A percentile compares a stretch with the other conserved stretches of the same genome.
Conservation (phyloP, 2,888 invertebrate genomes). For the Acronicta psi region DNA sequence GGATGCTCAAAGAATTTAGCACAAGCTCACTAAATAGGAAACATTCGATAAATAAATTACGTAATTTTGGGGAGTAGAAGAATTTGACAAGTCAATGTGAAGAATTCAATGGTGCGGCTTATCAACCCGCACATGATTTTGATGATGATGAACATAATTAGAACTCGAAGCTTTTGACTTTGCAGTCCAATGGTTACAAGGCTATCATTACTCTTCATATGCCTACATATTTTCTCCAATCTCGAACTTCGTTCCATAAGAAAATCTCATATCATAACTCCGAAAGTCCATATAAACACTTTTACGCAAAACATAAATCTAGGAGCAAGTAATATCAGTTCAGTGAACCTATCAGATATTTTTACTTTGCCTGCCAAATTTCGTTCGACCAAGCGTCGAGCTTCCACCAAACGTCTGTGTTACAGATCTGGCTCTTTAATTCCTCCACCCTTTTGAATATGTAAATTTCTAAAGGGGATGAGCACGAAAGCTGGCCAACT, state of each 20-base stretch:
- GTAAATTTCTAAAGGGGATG: slow-evolving; percentile 65
- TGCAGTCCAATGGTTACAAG: too few species aligned
- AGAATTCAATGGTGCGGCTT: too few species aligned
- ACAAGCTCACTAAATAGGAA: too few species aligned
- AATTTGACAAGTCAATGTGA: too few species aligned
- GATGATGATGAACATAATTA: too few species aligned
- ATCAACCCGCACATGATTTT: too few species aligned
- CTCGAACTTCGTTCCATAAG: neutral
- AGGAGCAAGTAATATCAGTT: slow-evolving; percentile 4
- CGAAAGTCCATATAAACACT: neutral
- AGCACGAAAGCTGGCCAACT: slow-evolving; percentile 48
- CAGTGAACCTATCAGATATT: slow-evolving; percentile 26
- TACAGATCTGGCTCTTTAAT: slow-evolving; percentile 71
- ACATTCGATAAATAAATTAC: too few species aligned
- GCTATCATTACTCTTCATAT: too few species aligned
- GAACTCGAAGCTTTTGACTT: too few species aligned
- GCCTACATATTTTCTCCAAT: neutral
- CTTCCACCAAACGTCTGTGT: slow-evolving; percentile 53
- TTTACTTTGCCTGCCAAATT: slow-evolving; percentile 31
- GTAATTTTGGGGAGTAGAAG: slow-evolving; percentile 5
- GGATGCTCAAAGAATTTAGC: neutral
- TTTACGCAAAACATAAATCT: slow-evolving; percentile 6
- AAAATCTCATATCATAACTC: neutral
- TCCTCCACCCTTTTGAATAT: slow-evolving; percentile 75
- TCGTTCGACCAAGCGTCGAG: slow-evolving; percentile 19